A percentile compares a stretch with the other conserved stretches of the same genome.
Evolutionary conservation across 2,888 invertebrate genomes (phyloP).

Genomic region (Apamea monoglypha): DNA sequence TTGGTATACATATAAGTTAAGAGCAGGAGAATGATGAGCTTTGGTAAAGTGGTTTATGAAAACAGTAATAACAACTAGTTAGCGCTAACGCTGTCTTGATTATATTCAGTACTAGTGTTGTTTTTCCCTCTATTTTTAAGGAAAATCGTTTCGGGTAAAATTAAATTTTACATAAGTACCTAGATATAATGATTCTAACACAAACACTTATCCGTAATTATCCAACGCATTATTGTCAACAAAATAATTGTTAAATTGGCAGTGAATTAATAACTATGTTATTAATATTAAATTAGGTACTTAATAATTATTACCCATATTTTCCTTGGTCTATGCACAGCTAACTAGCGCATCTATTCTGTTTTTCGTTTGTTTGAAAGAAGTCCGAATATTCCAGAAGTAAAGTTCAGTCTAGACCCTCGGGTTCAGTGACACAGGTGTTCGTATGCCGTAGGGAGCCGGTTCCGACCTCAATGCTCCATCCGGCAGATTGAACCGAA

Average conservation of each 20-base stretch:
- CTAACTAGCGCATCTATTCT: not conserved
- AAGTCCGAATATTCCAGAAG: not conserved
- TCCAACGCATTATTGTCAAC: not conserved
- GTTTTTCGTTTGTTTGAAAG: not conserved
- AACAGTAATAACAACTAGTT: too few species aligned
- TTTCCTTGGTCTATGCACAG: not conserved
- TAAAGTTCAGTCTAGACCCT: not conserved
- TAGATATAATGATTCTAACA: not conserved
- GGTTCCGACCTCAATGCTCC: constrained; percentile 64
- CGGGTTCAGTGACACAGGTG: constrained; percentile 64
- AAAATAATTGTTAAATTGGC: not conserved
- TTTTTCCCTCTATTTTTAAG: not conserved
- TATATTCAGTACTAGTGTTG: too few species aligned
- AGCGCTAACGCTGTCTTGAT: too few species aligned
- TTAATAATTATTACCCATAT: not conserved
- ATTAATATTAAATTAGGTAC: not conserved
- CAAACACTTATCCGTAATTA: not conserved
- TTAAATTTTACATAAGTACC: not conserved
- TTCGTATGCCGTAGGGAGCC: constrained; percentile 57
- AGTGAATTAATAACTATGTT: not conserved
- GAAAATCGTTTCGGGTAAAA: not conserved
- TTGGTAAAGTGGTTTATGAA: too few species aligned
- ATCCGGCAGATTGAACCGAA: constrained; percentile 63
- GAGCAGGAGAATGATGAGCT: not conserved
- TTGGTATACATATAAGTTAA: too few species aligned